Conservation (phyloP, 2,797 vertebrate genomes). For the Linurgus olivaceus region DNA sequence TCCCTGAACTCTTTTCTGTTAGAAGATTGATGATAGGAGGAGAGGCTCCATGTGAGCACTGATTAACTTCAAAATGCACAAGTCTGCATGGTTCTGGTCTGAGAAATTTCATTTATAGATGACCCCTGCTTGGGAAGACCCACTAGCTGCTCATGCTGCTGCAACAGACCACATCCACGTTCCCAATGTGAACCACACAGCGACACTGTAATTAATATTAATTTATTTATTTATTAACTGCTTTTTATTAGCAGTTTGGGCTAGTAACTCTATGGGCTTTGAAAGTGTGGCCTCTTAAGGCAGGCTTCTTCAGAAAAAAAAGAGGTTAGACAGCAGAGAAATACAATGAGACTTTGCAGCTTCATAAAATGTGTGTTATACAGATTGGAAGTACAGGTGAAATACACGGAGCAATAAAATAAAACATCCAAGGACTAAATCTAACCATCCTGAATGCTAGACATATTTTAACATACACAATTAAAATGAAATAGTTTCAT, state of each 20-base stretch:
- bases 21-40: not conserved
- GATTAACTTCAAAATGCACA: not conserved
- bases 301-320: not conserved
- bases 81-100: not conserved
- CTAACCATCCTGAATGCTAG: not conserved
- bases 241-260: constrained; percentile 5
- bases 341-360: not conserved
- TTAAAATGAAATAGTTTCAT: not conserved
- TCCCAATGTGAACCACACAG: not conserved
- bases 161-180: not conserved
- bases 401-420: not conserved
- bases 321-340: not conserved
- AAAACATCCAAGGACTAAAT: not conserved
- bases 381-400: not conserved
- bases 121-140: not conserved
- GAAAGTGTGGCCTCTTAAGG: not conserved
- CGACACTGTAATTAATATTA: accelerated
- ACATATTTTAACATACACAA: not conserved
- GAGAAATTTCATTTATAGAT: not conserved
- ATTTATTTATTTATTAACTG: not conserved
- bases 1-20: not conserved
- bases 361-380: not conserved
- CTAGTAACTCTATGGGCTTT: not conserved
- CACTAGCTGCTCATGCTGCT: accelerated
- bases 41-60: accelerated